Conservation (phyloP, 2,113 vertebrate genomes). For the Piaya cayana region DNA sequence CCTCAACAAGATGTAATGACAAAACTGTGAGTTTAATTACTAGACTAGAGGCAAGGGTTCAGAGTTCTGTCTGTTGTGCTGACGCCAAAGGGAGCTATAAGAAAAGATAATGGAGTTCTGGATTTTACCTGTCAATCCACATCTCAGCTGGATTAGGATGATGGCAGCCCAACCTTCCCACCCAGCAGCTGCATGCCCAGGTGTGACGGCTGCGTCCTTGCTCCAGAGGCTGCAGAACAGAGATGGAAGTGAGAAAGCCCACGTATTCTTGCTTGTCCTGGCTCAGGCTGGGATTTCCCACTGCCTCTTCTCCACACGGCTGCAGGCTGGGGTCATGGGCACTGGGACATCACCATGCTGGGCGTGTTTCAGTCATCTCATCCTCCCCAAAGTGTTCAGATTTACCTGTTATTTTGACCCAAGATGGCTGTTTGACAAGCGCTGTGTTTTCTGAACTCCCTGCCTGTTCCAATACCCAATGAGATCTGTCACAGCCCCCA, state of each 20-base stretch:
- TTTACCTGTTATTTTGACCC: not conserved
- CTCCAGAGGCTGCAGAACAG: not conserved
- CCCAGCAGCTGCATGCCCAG: not conserved
- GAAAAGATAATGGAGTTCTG: not conserved
- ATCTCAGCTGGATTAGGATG: not conserved
- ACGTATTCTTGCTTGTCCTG: not conserved
- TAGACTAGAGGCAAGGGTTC: not conserved
- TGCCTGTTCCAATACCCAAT: not conserved
- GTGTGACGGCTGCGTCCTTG: rapidly evolving
- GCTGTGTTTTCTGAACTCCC: not conserved
- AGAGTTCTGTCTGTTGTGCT: not conserved
- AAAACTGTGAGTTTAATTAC: not conserved
- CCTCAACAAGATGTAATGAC: not conserved
- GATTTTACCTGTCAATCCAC: not conserved
- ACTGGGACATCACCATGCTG: rapidly evolving
- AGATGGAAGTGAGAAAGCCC: not conserved
- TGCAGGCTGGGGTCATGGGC: not conserved
- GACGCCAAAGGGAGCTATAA: not conserved
- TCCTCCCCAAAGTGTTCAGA: not conserved
- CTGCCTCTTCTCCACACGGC: rapidly evolving
- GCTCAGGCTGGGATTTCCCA: rapidly evolving
- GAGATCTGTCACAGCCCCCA: not conserved
- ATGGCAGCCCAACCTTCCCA: not conserved
- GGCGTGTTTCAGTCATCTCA: not conserved
- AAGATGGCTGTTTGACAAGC: not conserved